Evolutionary conservation across 1,140 invertebrate species (phyloP), one percentile per base, ranked within the genome.

Genomic region (Tetragnatha versicolor): DNA sequence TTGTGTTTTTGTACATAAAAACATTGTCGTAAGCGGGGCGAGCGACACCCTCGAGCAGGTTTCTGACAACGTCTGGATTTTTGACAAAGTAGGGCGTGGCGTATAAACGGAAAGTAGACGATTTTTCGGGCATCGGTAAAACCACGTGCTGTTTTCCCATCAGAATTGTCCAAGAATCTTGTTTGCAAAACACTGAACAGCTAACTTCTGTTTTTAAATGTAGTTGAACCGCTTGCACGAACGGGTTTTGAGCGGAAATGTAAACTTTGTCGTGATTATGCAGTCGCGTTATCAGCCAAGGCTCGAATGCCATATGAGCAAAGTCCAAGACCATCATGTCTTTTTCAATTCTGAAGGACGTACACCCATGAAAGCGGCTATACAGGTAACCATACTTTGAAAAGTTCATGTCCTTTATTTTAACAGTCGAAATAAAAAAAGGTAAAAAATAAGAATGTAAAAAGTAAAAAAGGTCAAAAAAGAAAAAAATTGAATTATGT

Each of bases 341-440:
- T 10, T 61, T 1, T 20, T 61, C 58, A n/a, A 22, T 6, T 14
- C 31, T 29, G 37, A 35, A 61, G 10, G 58, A 61, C 10, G 58
- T 61, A 22, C 31, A 61, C 17, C 58, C 58, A 61, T 61, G 58
- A 61, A 61, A 61, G 9, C 58, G 58, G 22, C 58, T 37, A 6
- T 61, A 61, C 2, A 61, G 35, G 2, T 0, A 61, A 37, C 58
- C 17, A n/a, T 61, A 61, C 20, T 33, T 17, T 0, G 58, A 33
- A 61, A 61, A 61, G 17, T 61, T 61, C 58, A 61, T 61, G n/a
- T 61, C 17, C 33, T 61, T 61, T 55, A 55, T 55, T 55, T n/a
- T n/a, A n/a, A n/a, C n/a, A n/a, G n/a, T n/a, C n/a, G n/a, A n/a
- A n/a, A n/a, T n/a, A n/a, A n/a, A n/a, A n/a, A n/a, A n/a, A n/a